Base-by-base conservation (phyloP, 1,140 invertebrate genomes). In the Euglossa dilemma region DNA sequence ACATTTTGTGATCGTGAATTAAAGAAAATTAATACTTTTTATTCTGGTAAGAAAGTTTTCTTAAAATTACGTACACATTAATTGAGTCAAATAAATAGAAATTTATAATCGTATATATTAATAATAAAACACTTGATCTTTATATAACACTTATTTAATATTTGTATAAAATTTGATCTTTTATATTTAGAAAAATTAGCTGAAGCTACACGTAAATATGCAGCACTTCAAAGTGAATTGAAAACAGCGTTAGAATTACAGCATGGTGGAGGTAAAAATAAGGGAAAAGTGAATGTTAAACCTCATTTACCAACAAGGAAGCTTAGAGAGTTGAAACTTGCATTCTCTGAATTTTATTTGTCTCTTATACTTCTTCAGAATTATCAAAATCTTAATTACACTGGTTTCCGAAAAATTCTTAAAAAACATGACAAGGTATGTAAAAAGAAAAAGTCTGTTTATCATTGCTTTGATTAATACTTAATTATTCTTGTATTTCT, bases 361-460 rank as follows among this genome's bases (percentile, higher is more conserved):
- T 99, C 98, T 91, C 93, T 99, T 45, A 99, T 99, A 88, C 95
- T 99, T 4, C 95, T 98, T 66, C 97, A 98, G 91, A 98, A 98
- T 91, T 98, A 98, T 91, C 97, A 98, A 92, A 99, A 99, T 94
- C 95, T 99, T 28, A 99, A 99, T 95, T 99, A 98, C 90, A 99
- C 99, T 23, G 99, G 99, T 0, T 99, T 99, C 95, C 96, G 99
- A 80, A 99, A 99, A 95, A 99, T 99, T 92, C 95, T 99, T n/a
- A 99, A 99, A 93, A 99, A 99, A 95, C 99, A 99, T 94, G 99
- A 99, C 94, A 99, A 99, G 96, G 97, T 99, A 94, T 90, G 88
- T 87, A 76, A n/a, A 64, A 47, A 54, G 8, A 56, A 12, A 83
- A 18, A 54, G 63, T 20, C 5, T n/a, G 23, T 43, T 63, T 16